A percentile compares a stretch with the other conserved stretches of the same genome.
phyloP scores from a whole-genome alignment of 2,888 invertebrate species.

The Standfussiana lucernea region DNA sequence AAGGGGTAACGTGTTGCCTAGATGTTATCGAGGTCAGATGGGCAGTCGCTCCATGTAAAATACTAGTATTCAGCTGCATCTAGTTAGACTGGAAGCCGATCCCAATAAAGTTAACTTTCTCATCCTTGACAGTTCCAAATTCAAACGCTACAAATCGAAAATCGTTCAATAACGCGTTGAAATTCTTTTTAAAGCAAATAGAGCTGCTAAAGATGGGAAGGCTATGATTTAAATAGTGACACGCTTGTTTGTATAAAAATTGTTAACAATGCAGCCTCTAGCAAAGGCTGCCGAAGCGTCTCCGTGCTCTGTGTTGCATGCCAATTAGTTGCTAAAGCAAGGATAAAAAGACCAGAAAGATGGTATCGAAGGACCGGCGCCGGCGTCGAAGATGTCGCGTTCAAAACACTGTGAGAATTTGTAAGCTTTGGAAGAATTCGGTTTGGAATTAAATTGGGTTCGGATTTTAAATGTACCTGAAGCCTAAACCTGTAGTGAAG shows the following conservation, averaged over 20 bases:
- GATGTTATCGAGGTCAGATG: not conserved
- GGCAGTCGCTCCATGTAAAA: not conserved
- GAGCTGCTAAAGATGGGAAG: not conserved
- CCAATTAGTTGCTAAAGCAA: slow-evolving; percentile 61
- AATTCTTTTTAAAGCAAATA: too few species aligned
- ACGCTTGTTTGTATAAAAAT: not conserved
- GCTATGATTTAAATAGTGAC: not conserved
- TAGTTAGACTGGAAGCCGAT: not conserved
- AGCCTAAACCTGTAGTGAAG: not conserved
- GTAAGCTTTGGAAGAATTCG: slow-evolving; percentile 25
- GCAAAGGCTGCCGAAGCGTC: not conserved
- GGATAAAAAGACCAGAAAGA: slow-evolving; percentile 63
- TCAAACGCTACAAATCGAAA: not conserved
- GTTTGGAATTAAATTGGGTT: slow-evolving; percentile 20
- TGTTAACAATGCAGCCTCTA: not conserved
- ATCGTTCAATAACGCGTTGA: not conserved
- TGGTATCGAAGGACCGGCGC: slow-evolving; percentile 62
- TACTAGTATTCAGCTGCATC: not conserved
- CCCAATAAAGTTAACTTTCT: not conserved
- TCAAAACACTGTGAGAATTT: slow-evolving; percentile 39
- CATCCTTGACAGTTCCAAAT: not conserved
- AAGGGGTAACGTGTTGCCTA: not conserved
- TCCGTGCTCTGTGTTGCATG: slow-evolving; percentile 16
- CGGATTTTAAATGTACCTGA: slow-evolving; percentile 8
- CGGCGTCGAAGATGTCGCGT: slow-evolving; percentile 47